Conservation (phyloP, 2,888 invertebrate genomes). For the Drosophila histrio region DNA sequence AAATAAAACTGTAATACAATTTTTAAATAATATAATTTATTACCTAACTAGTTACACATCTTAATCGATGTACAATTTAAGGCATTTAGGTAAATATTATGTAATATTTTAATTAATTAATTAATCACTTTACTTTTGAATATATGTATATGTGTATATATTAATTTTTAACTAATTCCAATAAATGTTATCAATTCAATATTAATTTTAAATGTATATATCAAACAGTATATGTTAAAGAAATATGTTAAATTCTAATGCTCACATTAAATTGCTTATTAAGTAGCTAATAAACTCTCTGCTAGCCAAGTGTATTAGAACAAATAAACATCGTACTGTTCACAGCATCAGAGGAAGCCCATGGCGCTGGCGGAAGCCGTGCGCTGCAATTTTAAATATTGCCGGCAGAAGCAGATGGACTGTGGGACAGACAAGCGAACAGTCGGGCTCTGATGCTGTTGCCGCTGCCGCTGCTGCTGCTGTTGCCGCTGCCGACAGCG, state of each 20-base stretch:
- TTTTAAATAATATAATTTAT: neutral
- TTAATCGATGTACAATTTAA: no score
- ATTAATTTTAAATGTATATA: no score
- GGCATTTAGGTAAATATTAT: no score
- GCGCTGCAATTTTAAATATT: constrained; percentile 71
- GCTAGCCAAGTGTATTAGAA: constrained; percentile 11
- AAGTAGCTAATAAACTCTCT: neutral
- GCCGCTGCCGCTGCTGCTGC: constrained; percentile 4
- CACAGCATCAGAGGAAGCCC: constrained; percentile 31
- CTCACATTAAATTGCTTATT: no score
- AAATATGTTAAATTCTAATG: no score
- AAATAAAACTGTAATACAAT: no score
- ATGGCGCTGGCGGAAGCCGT: constrained; percentile 41
- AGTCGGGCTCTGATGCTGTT: constrained; percentile 11
- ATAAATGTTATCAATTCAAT: no score
- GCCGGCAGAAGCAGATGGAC: constrained; percentile 24
- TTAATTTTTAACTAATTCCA: no score
- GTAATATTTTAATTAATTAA: no score
- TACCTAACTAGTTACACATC: no score
- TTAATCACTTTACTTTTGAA: no score
- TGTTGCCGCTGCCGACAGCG: neutral
- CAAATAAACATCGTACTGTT: constrained; percentile 60
- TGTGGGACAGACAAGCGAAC: constrained; percentile 2
- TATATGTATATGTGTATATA: neutral
- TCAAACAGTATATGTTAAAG: no score